Conservation (phyloP, 2,113 vertebrate species). For the Paratilapia polleni region DNA sequence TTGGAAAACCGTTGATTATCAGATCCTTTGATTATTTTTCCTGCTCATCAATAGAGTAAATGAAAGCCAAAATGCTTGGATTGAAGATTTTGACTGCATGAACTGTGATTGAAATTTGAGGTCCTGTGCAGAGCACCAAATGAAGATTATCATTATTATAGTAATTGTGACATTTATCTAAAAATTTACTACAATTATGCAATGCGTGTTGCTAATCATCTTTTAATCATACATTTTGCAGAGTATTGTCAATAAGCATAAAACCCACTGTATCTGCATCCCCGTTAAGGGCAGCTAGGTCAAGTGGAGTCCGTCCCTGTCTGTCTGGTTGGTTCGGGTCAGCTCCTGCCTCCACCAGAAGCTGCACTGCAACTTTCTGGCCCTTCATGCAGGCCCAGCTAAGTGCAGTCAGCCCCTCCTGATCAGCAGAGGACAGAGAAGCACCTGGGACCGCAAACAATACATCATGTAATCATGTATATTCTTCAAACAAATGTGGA, state of each 20-base stretch:
- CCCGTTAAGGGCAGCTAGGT: conserved; percentile 94
- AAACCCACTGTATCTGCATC: conserved; percentile 92
- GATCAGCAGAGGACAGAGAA: conserved; percentile 85
- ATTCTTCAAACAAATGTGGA: not conserved
- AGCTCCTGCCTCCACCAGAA: conserved; percentile 89
- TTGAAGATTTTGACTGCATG: conserved; percentile 8
- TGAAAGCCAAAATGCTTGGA: not conserved
- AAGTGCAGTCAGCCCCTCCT: conserved; percentile 90
- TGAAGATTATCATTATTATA: conserved; percentile 6
- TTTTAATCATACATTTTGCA: not conserved
- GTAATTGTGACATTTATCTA: conserved; percentile 6
- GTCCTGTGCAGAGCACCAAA: not conserved
- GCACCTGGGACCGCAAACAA: conserved; percentile 80
- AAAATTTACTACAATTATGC: conserved; percentile 10
- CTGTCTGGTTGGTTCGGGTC: conserved; percentile 90
- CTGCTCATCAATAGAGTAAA: conserved; percentile 29
- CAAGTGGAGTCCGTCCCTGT: conserved; percentile 93
- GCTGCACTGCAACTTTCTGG: conserved; percentile 87
- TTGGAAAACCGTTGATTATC: conserved; percentile 5
- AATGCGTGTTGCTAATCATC: not conserved
- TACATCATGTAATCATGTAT: not conserved
- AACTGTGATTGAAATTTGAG: conserved; percentile 35
- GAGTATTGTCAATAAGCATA: not conserved
- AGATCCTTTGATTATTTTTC: conserved; percentile 33
- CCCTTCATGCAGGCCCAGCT: conserved; percentile 97